These are phyloP conservation scores for Choreutis nemorana DNA, from an alignment of 2,888 invertebrate genomes.

Conservation along the genomic window DNA sequence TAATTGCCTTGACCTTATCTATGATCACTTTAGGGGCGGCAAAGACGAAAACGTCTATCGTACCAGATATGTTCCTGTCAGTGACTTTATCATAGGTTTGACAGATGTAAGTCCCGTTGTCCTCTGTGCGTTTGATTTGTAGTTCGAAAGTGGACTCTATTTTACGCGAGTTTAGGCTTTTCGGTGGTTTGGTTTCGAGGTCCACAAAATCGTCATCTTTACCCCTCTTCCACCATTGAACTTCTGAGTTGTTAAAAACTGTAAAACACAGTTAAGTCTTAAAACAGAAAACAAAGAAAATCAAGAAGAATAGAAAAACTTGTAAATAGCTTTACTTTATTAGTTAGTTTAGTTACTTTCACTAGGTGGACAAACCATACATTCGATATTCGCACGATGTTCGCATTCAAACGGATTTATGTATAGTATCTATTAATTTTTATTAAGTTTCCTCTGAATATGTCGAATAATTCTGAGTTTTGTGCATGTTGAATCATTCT, in stretches of 20 bases:
- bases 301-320: too few relatives aligned
- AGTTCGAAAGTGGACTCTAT: conserved; percentile 61
- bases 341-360: not conserved
- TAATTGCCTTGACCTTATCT: conserved; percentile 78
- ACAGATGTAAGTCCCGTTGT: conserved; percentile 70
- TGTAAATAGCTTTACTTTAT: not conserved
- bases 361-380: too few relatives aligned
- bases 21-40: conserved; percentile 76
- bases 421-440: too few relatives aligned
- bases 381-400: too few relatives aligned
- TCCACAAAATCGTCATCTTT: conserved; percentile 17
- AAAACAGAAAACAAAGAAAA: too few relatives aligned
- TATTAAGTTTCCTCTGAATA: too few relatives aligned
- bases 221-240: conserved; percentile 38
- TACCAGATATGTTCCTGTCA: conserved; percentile 42
- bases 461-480: too few relatives aligned
- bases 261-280: conserved; percentile 11
- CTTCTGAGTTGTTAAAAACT: conserved; percentile 40
- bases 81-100: conserved; percentile 30
- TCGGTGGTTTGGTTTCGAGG: conserved; percentile 3
- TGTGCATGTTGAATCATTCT: too few relatives aligned
- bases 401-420: too few relatives aligned
- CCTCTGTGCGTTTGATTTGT: conserved; percentile 65
- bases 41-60: conserved; percentile 66
- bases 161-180: conserved; percentile 54